Base-by-base conservation (phyloP, 2,888 invertebrate genomes). In the Erpobdella octoculata region DNA sequence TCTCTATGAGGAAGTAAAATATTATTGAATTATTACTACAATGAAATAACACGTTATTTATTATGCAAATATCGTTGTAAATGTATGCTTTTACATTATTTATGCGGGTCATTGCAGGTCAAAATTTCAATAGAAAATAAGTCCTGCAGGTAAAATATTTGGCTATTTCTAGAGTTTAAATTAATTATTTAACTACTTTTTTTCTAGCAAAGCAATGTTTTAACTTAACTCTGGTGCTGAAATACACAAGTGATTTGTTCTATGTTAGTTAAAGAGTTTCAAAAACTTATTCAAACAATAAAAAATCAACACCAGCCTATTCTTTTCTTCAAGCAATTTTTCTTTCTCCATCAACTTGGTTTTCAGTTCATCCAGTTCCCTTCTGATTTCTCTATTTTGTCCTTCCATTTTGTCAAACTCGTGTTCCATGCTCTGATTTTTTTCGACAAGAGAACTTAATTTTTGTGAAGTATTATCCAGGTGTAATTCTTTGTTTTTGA, bases 231-330 rank as follows among this genome's bases (percentile, higher is more conserved):
- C n/a, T n/a, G n/a, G n/a, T n/a, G n/a, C n/a, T n/a, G n/a, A n/a
- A n/a, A n/a, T n/a, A n/a, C n/a, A n/a, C n/a, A n/a, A n/a, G n/a
- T n/a, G n/a, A n/a, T n/a, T n/a, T n/a, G n/a, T n/a, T n/a, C n/a
- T n/a, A n/a, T 58, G 9, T 21, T 58, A n/a, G 33, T 9, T 5
- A 1, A 31, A 33, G 28, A 9, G 3, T 35, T 62, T 18, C 4
- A 53, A 53, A 12, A 8, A 18, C 6, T 9, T 25, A 53, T 25
- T 2, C 12, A 53, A 53, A n/a, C n/a, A n/a, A n/a, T n/a, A n/a
- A n/a, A n/a, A n/a, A n/a, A n/a, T n/a, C n/a, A n/a, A n/a, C n/a
- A 65, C 65, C 12, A 37, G 46, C 67, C 46, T 67, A 38, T 67
- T 46, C 33, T 67, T 67, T 18, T 41, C 25, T 25, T 67, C 67